phyloP scores from a whole-genome alignment of 2,888 invertebrate species.

The Falcaria lacertinaria region DNA sequence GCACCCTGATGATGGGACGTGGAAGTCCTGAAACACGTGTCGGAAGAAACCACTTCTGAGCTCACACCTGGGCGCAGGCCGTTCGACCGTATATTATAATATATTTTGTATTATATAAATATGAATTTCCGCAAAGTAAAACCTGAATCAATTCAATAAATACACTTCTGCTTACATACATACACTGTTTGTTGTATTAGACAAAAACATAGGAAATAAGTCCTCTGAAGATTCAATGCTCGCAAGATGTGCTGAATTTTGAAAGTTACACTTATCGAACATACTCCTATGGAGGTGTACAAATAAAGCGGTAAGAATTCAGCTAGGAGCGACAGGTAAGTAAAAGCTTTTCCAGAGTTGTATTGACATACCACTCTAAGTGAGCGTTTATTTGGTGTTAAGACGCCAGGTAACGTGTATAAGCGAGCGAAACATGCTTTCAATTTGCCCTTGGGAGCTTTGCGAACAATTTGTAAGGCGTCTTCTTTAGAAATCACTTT shows the following conservation, averaged over 20 bases:
- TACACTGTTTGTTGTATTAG: no score
- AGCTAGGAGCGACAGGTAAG: conserved; percentile 31
- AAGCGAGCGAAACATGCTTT: conserved; percentile 32
- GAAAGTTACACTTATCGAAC: background rate
- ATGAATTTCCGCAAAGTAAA: no score
- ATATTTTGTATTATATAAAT: no score
- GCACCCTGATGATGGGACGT: no score
- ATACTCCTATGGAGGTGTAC: background rate
- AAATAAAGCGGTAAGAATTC: conserved; percentile 4
- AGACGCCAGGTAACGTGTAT: conserved; percentile 37
- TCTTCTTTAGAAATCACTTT: conserved; percentile 32
- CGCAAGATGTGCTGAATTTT: background rate
- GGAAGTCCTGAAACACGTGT: no score
- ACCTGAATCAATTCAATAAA: no score
- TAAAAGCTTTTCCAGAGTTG: conserved; percentile 43
- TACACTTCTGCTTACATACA: no score
- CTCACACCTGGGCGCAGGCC: no score
- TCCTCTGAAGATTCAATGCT: background rate
- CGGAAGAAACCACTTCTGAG: no score
- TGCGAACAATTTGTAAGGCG: conserved; percentile 30
- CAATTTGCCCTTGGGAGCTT: conserved; percentile 37
- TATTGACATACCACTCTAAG: conserved; percentile 61
- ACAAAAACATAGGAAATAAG: background rate
- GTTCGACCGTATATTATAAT: no score
- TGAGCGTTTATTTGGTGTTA: conserved; percentile 45